phyloP scores from a whole-genome alignment of 2,888 invertebrate genomes.

The Ceraclea dissimilis region DNA sequence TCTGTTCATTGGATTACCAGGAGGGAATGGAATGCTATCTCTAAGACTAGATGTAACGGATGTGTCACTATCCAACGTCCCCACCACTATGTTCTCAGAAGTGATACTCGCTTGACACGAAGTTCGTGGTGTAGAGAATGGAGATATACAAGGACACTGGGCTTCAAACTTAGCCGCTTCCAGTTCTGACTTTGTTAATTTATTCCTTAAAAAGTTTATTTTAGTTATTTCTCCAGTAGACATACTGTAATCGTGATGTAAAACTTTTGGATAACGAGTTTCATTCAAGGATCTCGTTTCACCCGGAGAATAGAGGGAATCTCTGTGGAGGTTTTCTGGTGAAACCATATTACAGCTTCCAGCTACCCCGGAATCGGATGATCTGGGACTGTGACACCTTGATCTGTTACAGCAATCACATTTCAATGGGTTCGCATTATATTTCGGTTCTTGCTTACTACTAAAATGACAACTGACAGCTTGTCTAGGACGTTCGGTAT shows the following conservation, averaged over 20 bases:
- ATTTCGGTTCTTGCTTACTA: not conserved
- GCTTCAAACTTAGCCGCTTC: conserved; percentile 57
- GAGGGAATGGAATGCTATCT: conserved; percentile 35
- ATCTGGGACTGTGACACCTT: conserved; percentile 60
- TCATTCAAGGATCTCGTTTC: conserved; percentile 29
- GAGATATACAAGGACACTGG: conserved; percentile 65
- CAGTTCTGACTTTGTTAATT: conserved; percentile 49
- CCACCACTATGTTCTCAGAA: conserved; percentile 48
- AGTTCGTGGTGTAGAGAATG: conserved; percentile 64
- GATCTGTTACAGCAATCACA: conserved; percentile 57
- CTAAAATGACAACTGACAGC: conserved; percentile 22
- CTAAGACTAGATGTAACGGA: conserved; percentile 46
- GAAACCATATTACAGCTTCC: conserved; percentile 72
- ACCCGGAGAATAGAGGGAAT: conserved; percentile 35
- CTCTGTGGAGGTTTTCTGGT: conserved; percentile 50
- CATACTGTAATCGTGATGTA: conserved; percentile 30
- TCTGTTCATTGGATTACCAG: conserved; percentile 23
- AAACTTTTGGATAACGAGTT: conserved; percentile 12
- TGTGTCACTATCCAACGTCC: conserved; percentile 44
- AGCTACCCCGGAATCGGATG: conserved; percentile 80
- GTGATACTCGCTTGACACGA: conserved; percentile 53
- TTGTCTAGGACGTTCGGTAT: conserved; percentile 14
- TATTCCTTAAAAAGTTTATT: conserved; percentile 28
- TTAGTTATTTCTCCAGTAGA: conserved; percentile 25
- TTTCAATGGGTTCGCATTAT: conserved; percentile 1